These are phyloP conservation scores for Phataginus tricuspis DNA, from an alignment of 2,797 vertebrate species.

Conservation along the genomic window DNA sequence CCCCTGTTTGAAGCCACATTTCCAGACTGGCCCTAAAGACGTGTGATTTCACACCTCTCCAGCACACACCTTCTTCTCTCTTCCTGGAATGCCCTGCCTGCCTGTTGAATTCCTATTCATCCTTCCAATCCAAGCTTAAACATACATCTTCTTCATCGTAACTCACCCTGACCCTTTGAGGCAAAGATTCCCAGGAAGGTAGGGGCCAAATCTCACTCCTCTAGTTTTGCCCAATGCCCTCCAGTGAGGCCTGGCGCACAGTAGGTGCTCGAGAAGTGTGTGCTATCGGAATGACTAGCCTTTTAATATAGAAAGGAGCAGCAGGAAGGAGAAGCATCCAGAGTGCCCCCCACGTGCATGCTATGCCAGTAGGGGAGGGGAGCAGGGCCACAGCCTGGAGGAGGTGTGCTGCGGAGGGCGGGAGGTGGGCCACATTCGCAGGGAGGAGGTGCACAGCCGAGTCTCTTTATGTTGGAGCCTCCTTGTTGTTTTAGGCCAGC, in stretches of 20 bases:
- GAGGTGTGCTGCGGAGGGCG: not conserved
- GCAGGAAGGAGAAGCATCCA: not conserved
- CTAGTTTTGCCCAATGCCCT: not conserved
- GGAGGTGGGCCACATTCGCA: not conserved
- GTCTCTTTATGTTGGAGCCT: not conserved
- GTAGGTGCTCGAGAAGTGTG: not conserved
- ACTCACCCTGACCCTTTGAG: not conserved
- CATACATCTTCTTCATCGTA: not conserved
- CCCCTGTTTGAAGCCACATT: not conserved
- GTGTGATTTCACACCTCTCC: not conserved
- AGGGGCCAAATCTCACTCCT: not conserved
- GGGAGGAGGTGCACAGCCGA: not conserved
- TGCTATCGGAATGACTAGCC: not conserved
- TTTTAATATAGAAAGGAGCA: not conserved
- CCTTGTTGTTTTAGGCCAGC: not conserved
- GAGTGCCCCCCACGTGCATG: not conserved
- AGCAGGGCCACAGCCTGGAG: not conserved
- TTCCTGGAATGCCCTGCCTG: not conserved
- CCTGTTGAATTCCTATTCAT: not conserved
- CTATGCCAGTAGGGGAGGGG: not conserved
- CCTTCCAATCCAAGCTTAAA: not conserved
- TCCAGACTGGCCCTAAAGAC: not conserved
- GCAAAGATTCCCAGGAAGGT: not conserved
- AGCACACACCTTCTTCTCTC: not conserved
- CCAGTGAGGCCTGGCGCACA: not conserved